Percentiles rank a stretch among this genome's conserved stretches.
Conservation (phyloP, 1,140 invertebrate genomes). For the Drosophila persimilis region DNA sequence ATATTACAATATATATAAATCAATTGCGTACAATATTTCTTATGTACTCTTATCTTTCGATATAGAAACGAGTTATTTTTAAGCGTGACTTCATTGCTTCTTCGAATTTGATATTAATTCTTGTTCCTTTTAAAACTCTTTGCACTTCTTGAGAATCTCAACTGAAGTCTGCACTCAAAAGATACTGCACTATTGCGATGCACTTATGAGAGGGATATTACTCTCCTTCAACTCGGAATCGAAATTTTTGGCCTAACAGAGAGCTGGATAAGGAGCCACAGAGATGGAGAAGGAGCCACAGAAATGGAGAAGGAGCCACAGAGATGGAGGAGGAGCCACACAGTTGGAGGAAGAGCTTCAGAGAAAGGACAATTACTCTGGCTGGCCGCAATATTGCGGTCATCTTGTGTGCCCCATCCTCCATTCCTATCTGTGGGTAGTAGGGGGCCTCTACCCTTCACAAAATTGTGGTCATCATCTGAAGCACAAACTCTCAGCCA, state of each 20-base stretch:
- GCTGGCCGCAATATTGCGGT: conserved; percentile 44
- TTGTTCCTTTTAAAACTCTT: too few species aligned
- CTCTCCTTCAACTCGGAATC: background rate
- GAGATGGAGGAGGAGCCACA: background rate
- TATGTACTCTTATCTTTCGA: too few species aligned
- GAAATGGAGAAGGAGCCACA: background rate
- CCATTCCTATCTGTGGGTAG: background rate
- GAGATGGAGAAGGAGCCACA: background rate
- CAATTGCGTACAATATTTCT: too few species aligned
- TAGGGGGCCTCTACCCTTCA: background rate
- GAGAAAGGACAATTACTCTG: conserved; percentile 15
- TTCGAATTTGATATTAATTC: too few species aligned
- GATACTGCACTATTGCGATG: background rate
- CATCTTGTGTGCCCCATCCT: conserved; percentile 7
- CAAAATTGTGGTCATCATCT: too few species aligned
- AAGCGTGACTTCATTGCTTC: too few species aligned
- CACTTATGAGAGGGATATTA: background rate
- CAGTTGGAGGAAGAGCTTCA: too few species aligned
- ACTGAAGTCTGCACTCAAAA: too few species aligned
- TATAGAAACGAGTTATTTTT: too few species aligned
- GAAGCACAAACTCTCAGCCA: conserved; percentile 7
- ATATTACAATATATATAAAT: too few species aligned
- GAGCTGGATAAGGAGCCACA: background rate
- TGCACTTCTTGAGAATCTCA: too few species aligned
- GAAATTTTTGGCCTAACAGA: background rate